Conservation (phyloP, 2,888 invertebrate species). For the Andrena bucephala region DNA sequence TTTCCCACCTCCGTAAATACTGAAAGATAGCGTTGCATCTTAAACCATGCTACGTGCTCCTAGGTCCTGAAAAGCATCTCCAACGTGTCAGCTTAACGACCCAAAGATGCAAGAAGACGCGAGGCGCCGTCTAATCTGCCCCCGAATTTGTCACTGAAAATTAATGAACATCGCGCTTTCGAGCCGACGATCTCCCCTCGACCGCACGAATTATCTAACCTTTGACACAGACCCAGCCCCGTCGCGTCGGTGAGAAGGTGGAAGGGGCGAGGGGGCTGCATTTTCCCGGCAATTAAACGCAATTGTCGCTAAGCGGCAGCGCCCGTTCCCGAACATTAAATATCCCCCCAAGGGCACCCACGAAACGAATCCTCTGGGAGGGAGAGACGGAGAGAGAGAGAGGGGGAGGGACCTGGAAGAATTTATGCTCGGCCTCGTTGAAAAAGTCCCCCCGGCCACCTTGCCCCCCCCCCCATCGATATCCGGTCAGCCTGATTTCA, state of each 20-base stretch:
- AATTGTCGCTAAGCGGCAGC: slow-evolving; percentile 64
- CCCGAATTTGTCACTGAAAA: slow-evolving; percentile 53
- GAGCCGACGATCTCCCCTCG: neutral
- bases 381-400: no score
- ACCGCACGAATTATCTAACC: slow-evolving; percentile 18
- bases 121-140: slow-evolving; percentile 45
- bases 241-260: neutral
- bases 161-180: neutral
- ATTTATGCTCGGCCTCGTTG: slow-evolving; percentile 50
- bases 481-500: slow-evolving; percentile 39
- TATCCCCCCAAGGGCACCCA: slow-evolving; percentile 32
- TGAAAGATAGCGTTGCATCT: no score
- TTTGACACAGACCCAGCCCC: slow-evolving; percentile 18
- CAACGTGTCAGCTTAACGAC: neutral
- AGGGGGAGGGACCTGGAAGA: slow-evolving; percentile 23
- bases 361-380: slow-evolving; percentile 29
- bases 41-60: no score
- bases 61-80: neutral
- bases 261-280: neutral
- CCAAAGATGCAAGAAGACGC: no score
- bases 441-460: slow-evolving; percentile 14
- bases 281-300: slow-evolving; percentile 66
- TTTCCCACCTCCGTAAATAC: no score
- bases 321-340: slow-evolving; percentile 55
- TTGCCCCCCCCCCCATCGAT: neutral